Base-by-base conservation (phyloP, 1,140 invertebrate genomes). In the Oryctes rhinoceros region DNA sequence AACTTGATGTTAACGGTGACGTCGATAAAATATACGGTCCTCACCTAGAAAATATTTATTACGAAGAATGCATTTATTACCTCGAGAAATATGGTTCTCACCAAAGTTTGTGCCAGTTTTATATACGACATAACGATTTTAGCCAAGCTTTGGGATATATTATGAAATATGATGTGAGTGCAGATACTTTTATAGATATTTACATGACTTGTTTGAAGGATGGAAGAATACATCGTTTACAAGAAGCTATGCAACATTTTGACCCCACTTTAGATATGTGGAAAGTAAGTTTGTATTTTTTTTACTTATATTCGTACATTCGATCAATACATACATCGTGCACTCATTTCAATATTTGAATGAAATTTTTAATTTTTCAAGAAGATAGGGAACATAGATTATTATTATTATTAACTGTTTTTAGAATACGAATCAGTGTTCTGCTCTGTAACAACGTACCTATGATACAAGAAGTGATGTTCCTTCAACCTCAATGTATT, bases 41-140 rank as follows among this genome's bases (percentile, higher is more conserved):
- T 83, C 83, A 75, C 75, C n/a, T 91, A 0, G 89, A 91, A 67
- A 88, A 89, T 0, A 89, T 92, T 79, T 92, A 92, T 80, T 94
- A 94, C 82, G 90, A 92, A 75, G 94, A 95, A 85, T 94, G 92
- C 82, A 84, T 94, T 0, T 94, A 93, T 85, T 95, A 95, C 87
- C 87, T 95, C 5, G 88, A 89, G 0, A 92, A 90, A 76, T 95
- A 95, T 85, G 94, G 93, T 4, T 93, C 91, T 24, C 90, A 91
- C 81, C 88, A 89, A 1, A 91, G 91, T 4, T 91, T 94, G n/a
- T 88, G 95, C 24, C 89, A 91, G 67, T 95, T 95, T 84, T 92
- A 93, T 78, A 88, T 94, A 79, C 91, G 91, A 79, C 91, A 94
- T 20, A 89, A 90, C 24, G 90, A 92, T 79, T 86, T 92, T 37